Percentiles rank a stretch among this genome's conserved stretches.
Evolutionary conservation across 2,113 vertebrate species (phyloP).

Genomic region (Eulemur rufifrons): DNA sequence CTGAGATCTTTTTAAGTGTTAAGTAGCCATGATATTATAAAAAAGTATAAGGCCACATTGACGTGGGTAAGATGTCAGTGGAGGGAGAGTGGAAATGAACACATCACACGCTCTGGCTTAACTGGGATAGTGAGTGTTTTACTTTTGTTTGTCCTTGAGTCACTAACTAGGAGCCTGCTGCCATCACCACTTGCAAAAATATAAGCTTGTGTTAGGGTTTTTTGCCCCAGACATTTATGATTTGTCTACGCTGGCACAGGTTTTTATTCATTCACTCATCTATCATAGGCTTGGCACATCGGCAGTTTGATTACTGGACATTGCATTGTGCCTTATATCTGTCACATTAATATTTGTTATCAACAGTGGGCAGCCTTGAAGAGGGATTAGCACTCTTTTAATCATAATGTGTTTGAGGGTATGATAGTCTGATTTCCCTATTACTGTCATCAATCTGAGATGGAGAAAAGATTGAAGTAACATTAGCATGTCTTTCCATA

Average conservation of each 20-base stretch:
- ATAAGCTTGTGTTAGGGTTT: neutral
- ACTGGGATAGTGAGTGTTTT: neutral
- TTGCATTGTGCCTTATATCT: neutral
- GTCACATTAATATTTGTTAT: neutral
- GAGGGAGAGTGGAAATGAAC: neutral
- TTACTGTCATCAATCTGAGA: neutral
- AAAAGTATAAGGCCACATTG: neutral
- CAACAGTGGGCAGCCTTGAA: neutral
- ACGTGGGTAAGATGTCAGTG: neutral
- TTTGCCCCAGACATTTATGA: neutral
- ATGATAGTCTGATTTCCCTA: neutral
- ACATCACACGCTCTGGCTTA: neutral
- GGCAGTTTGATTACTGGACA: neutral
- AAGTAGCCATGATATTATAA: neutral
- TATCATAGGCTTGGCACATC: neutral
- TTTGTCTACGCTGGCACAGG: neutral
- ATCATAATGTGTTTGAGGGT: neutral
- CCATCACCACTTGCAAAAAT: neutral
- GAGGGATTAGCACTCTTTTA: neutral
- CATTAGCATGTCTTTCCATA: neutral
- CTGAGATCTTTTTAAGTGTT: neutral
- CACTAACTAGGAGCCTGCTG: neutral
- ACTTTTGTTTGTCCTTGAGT: neutral
- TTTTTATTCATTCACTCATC: neutral
- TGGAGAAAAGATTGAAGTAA: neutral